A percentile compares a stretch with the other conserved stretches of the same genome.
These are phyloP conservation scores for Melangyna quadrimaculata DNA, from an alignment of 2,888 invertebrate genomes.

Conservation along the genomic window DNA sequence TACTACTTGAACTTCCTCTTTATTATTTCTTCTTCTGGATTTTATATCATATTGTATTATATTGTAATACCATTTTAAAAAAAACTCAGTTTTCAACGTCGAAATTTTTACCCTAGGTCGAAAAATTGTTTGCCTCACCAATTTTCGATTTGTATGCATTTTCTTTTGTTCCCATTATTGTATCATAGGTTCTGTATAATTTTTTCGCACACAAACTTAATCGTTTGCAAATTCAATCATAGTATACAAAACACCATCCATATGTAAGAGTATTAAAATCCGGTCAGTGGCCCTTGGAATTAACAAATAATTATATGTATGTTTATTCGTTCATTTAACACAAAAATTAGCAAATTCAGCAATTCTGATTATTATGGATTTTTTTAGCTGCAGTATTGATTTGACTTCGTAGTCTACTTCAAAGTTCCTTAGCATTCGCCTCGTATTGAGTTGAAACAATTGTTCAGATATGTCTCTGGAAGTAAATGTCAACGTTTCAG, in stretches of 20 bases:
- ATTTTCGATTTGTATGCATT: not conserved
- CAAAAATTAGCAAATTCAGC: not conserved
- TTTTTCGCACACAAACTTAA: not conserved
- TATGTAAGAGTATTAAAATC: not conserved
- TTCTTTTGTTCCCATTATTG: not conserved
- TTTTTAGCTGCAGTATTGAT: not conserved
- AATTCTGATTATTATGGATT: not conserved
- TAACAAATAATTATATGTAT: not conserved
- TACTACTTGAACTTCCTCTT: no score
- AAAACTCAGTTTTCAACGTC: no score
- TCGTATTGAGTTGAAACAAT: not conserved
- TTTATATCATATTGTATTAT: no score
- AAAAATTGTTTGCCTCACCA: not conserved
- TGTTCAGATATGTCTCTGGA: conserved; percentile 49
- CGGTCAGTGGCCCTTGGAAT: not conserved
- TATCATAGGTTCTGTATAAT: not conserved
- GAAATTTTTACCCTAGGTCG: not conserved
- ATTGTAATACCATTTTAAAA: no score
- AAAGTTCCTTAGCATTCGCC: not conserved
- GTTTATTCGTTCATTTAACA: not conserved
- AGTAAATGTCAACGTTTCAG: conserved; percentile 56
- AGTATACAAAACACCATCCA: not conserved
- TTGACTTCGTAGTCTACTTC: conserved; percentile 10
- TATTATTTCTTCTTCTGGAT: no score
- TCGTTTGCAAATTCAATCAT: not conserved